Evolutionary conservation across 2,888 invertebrate species (phyloP).

Genomic region (Nomada flava): DNA sequence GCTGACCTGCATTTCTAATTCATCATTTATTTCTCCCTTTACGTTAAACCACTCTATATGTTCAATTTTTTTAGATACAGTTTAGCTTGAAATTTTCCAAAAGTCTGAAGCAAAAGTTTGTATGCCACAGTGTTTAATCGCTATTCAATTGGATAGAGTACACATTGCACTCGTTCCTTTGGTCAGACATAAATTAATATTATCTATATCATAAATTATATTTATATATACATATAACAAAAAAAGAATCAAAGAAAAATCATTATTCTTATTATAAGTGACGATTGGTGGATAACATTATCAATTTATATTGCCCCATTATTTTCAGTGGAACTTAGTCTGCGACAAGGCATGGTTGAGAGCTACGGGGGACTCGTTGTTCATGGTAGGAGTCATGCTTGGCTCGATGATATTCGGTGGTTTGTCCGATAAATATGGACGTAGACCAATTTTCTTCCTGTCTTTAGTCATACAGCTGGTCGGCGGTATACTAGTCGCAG

Average conservation of each 20-base stretch:
- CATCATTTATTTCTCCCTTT: neutral
- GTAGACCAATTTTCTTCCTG: conserved; percentile 90
- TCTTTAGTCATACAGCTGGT: conserved; percentile 89
- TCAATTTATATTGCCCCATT: conserved; percentile 4
- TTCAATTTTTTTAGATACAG: neutral
- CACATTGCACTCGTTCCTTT: neutral
- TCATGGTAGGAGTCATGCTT: conserved; percentile 90
- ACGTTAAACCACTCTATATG: too few relatives aligned
- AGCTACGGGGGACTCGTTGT: conserved; percentile 88
- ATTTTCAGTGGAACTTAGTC: conserved; percentile 88
- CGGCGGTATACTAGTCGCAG: conserved; percentile 88
- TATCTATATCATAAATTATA: too few relatives aligned
- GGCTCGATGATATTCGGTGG: conserved; percentile 91
- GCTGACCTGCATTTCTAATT: conserved; percentile 34
- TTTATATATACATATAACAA: too few relatives aligned
- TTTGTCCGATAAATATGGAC: conserved; percentile 90
- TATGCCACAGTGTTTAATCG: neutral
- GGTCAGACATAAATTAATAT: neutral
- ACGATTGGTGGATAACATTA: too few relatives aligned
- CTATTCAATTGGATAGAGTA: too few relatives aligned
- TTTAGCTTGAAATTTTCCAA: neutral
- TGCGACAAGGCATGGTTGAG: conserved; percentile 87
- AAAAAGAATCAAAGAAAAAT: too few relatives aligned
- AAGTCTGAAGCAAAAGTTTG: neutral
- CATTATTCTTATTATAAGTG: too few relatives aligned